Evolutionary conservation across 1,140 invertebrate genomes (phyloP).

Genomic region (Andrena cerasifolii): DNA sequence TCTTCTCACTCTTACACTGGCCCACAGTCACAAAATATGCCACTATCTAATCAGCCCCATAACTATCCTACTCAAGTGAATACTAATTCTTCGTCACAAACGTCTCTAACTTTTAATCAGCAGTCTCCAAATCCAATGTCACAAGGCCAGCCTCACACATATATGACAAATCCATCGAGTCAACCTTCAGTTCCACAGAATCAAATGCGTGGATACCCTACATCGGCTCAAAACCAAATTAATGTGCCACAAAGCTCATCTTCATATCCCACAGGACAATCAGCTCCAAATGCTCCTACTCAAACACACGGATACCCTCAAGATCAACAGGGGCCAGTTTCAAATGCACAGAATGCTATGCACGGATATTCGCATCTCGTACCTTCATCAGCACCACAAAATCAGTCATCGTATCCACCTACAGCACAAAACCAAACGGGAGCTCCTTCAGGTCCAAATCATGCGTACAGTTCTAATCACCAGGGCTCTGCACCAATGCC

Average conservation of each 20-base stretch:
- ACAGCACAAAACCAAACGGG: conserved; percentile 53
- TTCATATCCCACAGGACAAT: conserved; percentile 52
- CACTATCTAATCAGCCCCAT: conserved; percentile 56
- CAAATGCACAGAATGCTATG: conserved; percentile 57
- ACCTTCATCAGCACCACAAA: conserved; percentile 57
- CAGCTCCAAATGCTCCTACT: conserved; percentile 43
- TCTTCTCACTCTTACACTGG: conserved; percentile 59
- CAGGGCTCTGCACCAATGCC: conserved; percentile 48
- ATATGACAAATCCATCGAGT: conserved; percentile 56
- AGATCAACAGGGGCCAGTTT: conserved; percentile 63
- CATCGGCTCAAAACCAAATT: conserved; percentile 58
- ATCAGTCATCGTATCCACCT: conserved; percentile 58
- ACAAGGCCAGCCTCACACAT: conserved; percentile 57
- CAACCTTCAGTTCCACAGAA: conserved; percentile 58
- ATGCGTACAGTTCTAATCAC: conserved; percentile 60
- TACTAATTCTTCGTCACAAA: conserved; percentile 49
- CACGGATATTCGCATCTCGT: conserved; percentile 69
- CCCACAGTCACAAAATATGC: conserved; percentile 59
- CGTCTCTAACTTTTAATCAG: conserved; percentile 67
- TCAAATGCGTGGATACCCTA: conserved; percentile 65
- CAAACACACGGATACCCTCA: conserved; percentile 64
- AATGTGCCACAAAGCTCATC: conserved; percentile 47
- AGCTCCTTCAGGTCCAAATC: conserved; percentile 36
- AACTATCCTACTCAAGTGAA: conserved; percentile 62
- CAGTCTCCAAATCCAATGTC: conserved; percentile 55